Conservation (phyloP, 2,888 invertebrate genomes). For the Cephus pulcher region DNA sequence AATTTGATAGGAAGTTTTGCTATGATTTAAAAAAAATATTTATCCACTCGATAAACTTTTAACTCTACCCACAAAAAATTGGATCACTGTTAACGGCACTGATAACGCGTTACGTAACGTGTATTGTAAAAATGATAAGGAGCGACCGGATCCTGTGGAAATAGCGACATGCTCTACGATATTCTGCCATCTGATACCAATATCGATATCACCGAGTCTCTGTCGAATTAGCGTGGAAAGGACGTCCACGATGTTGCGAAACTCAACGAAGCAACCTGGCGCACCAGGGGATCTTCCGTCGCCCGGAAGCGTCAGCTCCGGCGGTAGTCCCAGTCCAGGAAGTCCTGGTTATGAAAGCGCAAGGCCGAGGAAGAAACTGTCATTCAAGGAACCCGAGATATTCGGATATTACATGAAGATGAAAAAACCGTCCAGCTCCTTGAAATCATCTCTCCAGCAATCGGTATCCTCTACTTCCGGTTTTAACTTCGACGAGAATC, state of each 20-base stretch:
- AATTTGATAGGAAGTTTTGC: neutral
- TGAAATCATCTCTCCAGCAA: slow-evolving; percentile 19
- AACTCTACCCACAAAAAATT: neutral
- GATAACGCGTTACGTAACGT: neutral
- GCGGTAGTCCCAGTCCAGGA: slow-evolving; percentile 57
- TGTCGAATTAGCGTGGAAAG: slow-evolving; percentile 11
- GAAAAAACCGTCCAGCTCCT: slow-evolving; percentile 37
- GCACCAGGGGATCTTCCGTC: slow-evolving; percentile 28
- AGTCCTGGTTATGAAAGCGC: slow-evolving; percentile 56
- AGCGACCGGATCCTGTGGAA: neutral
- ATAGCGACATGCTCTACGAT: slow-evolving; percentile 2
- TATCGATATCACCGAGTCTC: slow-evolving; percentile 2
- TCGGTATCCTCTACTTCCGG: slow-evolving; percentile 22
- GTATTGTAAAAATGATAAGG: neutral
- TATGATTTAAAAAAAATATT: neutral
- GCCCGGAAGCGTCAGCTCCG: slow-evolving; percentile 51
- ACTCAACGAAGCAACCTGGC: slow-evolving; percentile 13
- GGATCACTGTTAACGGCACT: neutral
- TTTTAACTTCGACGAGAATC: slow-evolving; percentile 46
- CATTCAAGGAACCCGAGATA: slow-evolving; percentile 88
- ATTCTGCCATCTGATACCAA: slow-evolving; percentile 6
- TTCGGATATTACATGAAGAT: slow-evolving; percentile 66
- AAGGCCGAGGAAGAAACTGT: slow-evolving; percentile 84
- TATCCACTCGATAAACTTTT: neutral
- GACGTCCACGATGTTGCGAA: slow-evolving; percentile 14